Conservation (phyloP, 2,113 vertebrate species). For the Mugil cephalus region DNA sequence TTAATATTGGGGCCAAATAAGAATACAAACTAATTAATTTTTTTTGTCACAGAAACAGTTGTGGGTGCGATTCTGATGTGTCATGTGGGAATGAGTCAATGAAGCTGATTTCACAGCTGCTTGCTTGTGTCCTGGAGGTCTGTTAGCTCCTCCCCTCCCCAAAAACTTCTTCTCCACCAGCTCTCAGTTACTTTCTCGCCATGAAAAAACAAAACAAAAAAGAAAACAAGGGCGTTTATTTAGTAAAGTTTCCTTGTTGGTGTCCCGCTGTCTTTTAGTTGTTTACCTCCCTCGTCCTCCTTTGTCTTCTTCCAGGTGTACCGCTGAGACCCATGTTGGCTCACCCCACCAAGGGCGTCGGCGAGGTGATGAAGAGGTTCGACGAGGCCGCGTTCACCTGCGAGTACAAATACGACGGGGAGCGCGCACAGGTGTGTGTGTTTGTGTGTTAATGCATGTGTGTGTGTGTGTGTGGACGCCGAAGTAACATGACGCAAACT, state of each 20-base stretch:
- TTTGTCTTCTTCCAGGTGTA: constrained; percentile 77
- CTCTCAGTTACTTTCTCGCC: constrained; percentile 7
- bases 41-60: constrained; percentile 45
- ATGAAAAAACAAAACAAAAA: constrained; percentile 21
- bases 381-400: constrained; percentile 92
- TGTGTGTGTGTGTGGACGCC: constrained; percentile 45
- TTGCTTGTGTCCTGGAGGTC: constrained; percentile 14
- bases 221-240: too few relatives aligned
- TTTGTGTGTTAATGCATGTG: constrained; percentile 6
- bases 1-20: constrained; percentile 43
- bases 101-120: constrained; percentile 42
- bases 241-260: neutral
- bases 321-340: constrained; percentile 93
- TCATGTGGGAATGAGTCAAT: constrained; percentile 41
- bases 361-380: constrained; percentile 91
- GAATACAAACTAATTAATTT: constrained; percentile 47
- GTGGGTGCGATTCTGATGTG: constrained; percentile 49
- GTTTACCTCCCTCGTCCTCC: neutral
- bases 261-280: neutral
- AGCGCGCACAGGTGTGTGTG: constrained; percentile 90
- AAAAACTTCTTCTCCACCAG: constrained; percentile 10
- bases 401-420: constrained; percentile 95
- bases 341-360: constrained; percentile 91
- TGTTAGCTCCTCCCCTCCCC: neutral
- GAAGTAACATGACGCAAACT: constrained; percentile 62